These are phyloP conservation scores for Leptopterna dolabrata DNA, from an alignment of 2,888 invertebrate species.

Conservation along the genomic window DNA sequence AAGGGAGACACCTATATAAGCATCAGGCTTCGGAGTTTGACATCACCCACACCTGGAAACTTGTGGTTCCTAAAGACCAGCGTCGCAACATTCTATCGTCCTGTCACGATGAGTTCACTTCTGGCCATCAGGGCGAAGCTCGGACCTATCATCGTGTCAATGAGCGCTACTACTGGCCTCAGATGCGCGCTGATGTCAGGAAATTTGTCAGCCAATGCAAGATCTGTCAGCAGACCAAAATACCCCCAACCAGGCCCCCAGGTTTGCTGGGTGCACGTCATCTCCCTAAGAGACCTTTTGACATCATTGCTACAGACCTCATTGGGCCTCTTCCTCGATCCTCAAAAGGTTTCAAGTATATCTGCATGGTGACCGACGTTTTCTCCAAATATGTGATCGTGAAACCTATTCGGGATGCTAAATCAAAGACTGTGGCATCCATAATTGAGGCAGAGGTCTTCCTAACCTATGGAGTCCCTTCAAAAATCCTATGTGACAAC, in stretches of 20 bases:
- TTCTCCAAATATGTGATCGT: too few relatives aligned
- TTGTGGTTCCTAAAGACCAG: too few relatives aligned
- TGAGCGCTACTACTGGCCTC: constrained; percentile 62
- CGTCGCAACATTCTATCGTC: constrained; percentile 13
- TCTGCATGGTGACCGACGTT: too few relatives aligned
- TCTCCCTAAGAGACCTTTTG: neutral
- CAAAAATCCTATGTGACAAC: neutral
- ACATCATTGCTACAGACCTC: too few relatives aligned
- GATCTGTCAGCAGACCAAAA: constrained; percentile 58
- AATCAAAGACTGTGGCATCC: neutral
- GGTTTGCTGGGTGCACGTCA: neutral
- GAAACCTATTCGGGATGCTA: too few relatives aligned
- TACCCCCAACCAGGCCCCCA: neutral
- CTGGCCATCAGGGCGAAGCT: too few relatives aligned
- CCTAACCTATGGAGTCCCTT: neutral
- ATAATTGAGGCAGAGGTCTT: neutral
- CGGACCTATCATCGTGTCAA: constrained; percentile 47
- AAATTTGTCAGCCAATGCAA: too few relatives aligned
- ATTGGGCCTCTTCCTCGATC: too few relatives aligned
- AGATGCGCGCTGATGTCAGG: too few relatives aligned
- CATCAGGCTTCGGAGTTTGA: neutral
- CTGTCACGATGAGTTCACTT: constrained; percentile 21
- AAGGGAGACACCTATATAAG: neutral
- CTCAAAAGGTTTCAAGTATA: too few relatives aligned
- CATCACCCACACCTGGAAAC: too few relatives aligned